Conservation (phyloP, 2,888 invertebrate species). For the Cenopis cana region DNA sequence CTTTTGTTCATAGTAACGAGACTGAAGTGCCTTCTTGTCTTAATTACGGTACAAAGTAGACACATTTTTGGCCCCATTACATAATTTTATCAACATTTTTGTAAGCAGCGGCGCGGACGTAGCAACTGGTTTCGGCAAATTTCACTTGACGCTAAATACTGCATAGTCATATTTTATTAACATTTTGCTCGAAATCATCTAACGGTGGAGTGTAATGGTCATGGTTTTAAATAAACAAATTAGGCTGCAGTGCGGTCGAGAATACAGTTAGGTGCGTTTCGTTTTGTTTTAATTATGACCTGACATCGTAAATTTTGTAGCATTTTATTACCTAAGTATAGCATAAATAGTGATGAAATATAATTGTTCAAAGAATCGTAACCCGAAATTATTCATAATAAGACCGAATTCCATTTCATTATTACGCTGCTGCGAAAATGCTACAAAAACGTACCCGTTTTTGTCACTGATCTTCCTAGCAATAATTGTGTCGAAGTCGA, state of each 20-base stretch:
- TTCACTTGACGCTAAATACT: constrained; percentile 4
- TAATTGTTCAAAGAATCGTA: too few species aligned
- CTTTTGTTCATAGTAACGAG: constrained; percentile 13
- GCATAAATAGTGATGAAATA: too few species aligned
- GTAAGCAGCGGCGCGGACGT: constrained; percentile 15
- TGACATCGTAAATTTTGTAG: too few species aligned
- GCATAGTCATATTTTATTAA: constrained; percentile 15
- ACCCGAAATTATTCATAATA: too few species aligned
- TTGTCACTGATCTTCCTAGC: background rate
- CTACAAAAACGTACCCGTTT: too few species aligned
- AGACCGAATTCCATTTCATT: too few species aligned
- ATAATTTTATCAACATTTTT: constrained; percentile 19
- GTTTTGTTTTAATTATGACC: constrained; percentile 4
- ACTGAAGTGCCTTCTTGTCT: constrained; percentile 9
- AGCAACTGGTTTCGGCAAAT: constrained; percentile 35
- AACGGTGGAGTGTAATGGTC: constrained; percentile 34
- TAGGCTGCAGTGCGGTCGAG: constrained; percentile 9
- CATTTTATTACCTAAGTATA: too few species aligned
- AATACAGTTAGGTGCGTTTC: constrained; percentile 22
- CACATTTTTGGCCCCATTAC: constrained; percentile 9
- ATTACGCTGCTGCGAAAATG: too few species aligned
- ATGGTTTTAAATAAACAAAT: constrained; percentile 25
- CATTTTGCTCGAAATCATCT: constrained; percentile 7
- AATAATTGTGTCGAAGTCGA: background rate
- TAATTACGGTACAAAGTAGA: background rate